These are phyloP conservation scores for Microdon myrmicae DNA, from an alignment of 2,888 invertebrate species.

Conservation along the genomic window DNA sequence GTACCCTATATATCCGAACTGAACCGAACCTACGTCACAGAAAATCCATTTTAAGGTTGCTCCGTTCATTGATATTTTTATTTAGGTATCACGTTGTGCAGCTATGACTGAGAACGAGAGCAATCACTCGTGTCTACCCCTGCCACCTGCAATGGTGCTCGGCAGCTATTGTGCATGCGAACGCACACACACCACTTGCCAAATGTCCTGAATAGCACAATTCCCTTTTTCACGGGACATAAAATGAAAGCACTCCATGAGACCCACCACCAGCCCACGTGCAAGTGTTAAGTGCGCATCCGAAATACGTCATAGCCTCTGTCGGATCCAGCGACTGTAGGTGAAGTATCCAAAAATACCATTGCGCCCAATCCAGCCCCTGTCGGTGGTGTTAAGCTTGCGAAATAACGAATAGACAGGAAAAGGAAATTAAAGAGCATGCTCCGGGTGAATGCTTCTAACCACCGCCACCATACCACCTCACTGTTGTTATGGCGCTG, in stretches of 20 bases:
- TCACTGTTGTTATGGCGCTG: no score
- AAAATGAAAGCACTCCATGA: not conserved
- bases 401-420: constrained; percentile 6
- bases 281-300: constrained; percentile 37
- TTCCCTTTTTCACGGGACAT: not conserved
- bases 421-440: not conserved
- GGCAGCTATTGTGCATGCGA: constrained; percentile 11
- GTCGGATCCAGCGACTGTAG: constrained; percentile 6
- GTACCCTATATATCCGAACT: no score
- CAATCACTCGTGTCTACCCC: not conserved
- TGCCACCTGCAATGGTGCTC: constrained; percentile 35
- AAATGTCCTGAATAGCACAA: not conserved
- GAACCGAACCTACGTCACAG: no score
- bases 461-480: no score
- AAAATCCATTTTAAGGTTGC: constrained; percentile 24
- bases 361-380: constrained; percentile 4
- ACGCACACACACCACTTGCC: not conserved
- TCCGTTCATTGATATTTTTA: constrained; percentile 6
- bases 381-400: constrained; percentile 25
- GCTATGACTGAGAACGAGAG: not conserved
- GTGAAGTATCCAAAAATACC: constrained; percentile 41
- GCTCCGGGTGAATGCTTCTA: no score
- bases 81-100: constrained; percentile 11
- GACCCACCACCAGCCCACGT: constrained; percentile 8
- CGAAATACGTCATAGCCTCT: constrained; percentile 37